phyloP scores from a whole-genome alignment of 2,797 vertebrate genomes.

The Amblyopsis hoosieri region DNA sequence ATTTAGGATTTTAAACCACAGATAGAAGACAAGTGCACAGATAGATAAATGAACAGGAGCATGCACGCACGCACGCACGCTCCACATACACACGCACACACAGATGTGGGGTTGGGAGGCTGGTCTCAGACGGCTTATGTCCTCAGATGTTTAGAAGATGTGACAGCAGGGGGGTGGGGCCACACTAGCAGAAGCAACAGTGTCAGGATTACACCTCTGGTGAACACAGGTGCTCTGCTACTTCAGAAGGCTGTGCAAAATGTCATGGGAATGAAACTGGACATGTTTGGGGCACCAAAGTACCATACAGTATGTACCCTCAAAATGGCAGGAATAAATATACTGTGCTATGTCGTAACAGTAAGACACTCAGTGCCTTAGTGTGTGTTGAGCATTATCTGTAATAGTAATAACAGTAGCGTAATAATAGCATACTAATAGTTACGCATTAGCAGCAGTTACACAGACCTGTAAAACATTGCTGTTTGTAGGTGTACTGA shows the following conservation, averaged over 20 bases:
- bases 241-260: conserved; percentile 19
- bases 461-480: too few species aligned
- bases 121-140: conserved; percentile 19
- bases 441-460: too few species aligned
- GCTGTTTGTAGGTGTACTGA: too few species aligned
- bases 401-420: too few species aligned
- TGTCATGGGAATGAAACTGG: background rate
- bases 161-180: conserved; percentile 13
- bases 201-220: conserved; percentile 24
- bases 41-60: background rate
- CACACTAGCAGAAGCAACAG: conserved; percentile 2
- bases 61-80: background rate
- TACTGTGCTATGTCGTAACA: too few species aligned
- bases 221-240: conserved; percentile 8
- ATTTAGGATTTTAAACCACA: conserved; percentile 42
- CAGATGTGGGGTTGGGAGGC: conserved; percentile 17
- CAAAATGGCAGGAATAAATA: background rate
- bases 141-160: conserved; percentile 36
- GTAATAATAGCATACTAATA: too few species aligned
- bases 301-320: background rate
- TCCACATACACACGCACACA: conserved; percentile 1
- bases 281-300: background rate
- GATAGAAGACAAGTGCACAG: conserved; percentile 4
- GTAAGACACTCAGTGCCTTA: too few species aligned
- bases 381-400: too few species aligned